Evolutionary conservation across 2,888 invertebrate genomes (phyloP).

Genomic region (Cephus spinipes): DNA sequence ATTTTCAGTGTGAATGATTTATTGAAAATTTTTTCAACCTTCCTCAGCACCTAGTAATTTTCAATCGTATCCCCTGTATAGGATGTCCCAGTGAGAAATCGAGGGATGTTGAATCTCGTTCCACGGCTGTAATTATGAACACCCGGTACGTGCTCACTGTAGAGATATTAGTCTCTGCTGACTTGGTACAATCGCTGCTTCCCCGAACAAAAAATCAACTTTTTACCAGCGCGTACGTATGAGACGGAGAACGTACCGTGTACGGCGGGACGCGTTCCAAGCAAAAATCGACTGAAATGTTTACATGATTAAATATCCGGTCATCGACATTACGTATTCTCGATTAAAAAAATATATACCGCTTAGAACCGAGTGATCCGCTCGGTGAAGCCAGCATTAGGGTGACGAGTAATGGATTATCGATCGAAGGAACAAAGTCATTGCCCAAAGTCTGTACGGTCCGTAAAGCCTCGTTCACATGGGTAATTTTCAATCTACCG

Average conservation of each 20-base stretch:
- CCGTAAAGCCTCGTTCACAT: background rate
- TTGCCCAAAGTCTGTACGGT: background rate
- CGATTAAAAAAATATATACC: background rate
- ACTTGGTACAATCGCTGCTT: constrained; percentile 1
- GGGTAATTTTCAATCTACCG: background rate
- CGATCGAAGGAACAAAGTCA: background rate
- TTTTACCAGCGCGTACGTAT: background rate
- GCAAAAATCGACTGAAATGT: constrained; percentile 6
- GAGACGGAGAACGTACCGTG: background rate
- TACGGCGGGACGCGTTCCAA: background rate
- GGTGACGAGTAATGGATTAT: background rate
- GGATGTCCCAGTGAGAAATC: background rate
- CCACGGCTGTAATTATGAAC: background rate
- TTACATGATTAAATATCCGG: constrained; percentile 4
- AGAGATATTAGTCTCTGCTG: constrained; percentile 1
- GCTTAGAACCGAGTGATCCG: background rate
- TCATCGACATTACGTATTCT: background rate
- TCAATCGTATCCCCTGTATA: background rate
- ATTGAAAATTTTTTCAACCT: background rate
- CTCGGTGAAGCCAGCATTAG: background rate
- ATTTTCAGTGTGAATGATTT: background rate
- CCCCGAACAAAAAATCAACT: background rate
- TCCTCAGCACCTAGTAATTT: background rate
- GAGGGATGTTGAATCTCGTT: background rate
- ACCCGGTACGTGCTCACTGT: constrained; percentile 5